Conservation (phyloP, 2,888 invertebrate species). For the Cosmia trapezina region DNA sequence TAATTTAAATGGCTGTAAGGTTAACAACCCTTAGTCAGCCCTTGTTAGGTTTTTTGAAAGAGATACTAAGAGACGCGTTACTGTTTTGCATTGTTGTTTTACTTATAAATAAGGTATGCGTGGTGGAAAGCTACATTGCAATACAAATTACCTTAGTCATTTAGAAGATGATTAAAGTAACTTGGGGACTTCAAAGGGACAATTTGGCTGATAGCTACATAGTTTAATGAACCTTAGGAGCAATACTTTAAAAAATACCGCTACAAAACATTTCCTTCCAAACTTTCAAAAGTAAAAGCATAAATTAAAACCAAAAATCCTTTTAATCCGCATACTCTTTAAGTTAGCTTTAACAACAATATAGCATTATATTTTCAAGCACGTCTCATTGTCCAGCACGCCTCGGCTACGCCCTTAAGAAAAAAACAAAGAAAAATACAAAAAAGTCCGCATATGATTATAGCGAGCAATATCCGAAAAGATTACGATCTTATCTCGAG, state of each 20-base stretch:
- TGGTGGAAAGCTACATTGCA: background rate
- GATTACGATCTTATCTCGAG: constrained; percentile 88
- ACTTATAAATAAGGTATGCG: background rate
- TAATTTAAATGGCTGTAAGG: background rate
- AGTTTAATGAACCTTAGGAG: background rate
- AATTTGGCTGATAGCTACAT: background rate
- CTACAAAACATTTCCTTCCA: background rate
- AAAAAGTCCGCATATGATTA: constrained; percentile 89
- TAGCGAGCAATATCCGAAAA: constrained; percentile 89
- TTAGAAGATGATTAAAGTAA: background rate
- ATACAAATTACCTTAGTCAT: background rate
- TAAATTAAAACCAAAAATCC: constrained; percentile 55
- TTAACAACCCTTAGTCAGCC: background rate
- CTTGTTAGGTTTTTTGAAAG: background rate
- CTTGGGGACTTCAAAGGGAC: background rate
- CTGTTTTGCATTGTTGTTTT: background rate
- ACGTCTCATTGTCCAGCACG: constrained; percentile 82
- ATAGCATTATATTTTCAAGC: constrained; percentile 78
- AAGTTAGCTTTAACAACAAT: constrained; percentile 67
- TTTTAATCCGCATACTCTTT: constrained; percentile 58
- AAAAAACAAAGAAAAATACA: constrained; percentile 69
- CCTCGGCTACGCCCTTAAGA: constrained; percentile 80
- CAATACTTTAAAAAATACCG: background rate
- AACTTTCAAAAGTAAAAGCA: constrained; percentile 19
- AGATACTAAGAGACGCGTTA: background rate